A percentile compares a stretch with the other conserved stretches of the same genome.
Evolutionary conservation across 2,888 invertebrate genomes (phyloP).

Genomic region (Adineta ricciae): DNA sequence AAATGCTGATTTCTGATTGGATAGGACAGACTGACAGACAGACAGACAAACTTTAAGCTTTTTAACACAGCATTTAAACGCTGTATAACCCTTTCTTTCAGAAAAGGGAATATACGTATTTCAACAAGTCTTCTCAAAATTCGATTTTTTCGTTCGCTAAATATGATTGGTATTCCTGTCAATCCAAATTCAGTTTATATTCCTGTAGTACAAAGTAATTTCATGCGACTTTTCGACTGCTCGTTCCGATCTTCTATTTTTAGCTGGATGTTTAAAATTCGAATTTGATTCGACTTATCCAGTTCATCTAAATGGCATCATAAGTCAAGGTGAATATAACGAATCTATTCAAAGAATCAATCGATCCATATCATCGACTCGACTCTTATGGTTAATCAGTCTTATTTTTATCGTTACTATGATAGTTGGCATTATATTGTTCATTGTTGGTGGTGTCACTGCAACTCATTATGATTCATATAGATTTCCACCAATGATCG

Average conservation of each 20-base stretch:
- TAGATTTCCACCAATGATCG: neutral
- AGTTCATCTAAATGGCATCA: neutral
- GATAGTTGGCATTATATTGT: neutral
- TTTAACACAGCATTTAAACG: too few relatives aligned
- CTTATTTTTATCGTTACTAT: neutral
- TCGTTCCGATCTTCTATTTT: neutral
- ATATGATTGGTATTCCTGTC: neutral
- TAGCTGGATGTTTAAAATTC: neutral
- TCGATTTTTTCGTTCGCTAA: too few relatives aligned
- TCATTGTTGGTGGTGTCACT: neutral
- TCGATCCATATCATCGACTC: neutral
- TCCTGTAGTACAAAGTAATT: neutral
- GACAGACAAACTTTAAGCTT: too few relatives aligned
- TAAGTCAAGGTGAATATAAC: neutral
- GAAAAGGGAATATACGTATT: too few relatives aligned
- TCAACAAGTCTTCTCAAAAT: too few relatives aligned
- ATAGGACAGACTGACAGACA: too few relatives aligned
- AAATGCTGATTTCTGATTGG: too few relatives aligned
- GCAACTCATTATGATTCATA: neutral
- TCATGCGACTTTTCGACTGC: too few relatives aligned
- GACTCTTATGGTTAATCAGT: neutral
- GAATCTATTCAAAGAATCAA: conserved; percentile 4
- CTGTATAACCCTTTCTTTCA: too few relatives aligned
- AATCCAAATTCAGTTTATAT: neutral
- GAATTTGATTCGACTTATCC: conserved; percentile 14